A percentile compares a stretch with the other conserved stretches of the same genome.
Evolutionary conservation across 1,140 invertebrate genomes (phyloP).

Genomic region (Drosophila rhopaloa): DNA sequence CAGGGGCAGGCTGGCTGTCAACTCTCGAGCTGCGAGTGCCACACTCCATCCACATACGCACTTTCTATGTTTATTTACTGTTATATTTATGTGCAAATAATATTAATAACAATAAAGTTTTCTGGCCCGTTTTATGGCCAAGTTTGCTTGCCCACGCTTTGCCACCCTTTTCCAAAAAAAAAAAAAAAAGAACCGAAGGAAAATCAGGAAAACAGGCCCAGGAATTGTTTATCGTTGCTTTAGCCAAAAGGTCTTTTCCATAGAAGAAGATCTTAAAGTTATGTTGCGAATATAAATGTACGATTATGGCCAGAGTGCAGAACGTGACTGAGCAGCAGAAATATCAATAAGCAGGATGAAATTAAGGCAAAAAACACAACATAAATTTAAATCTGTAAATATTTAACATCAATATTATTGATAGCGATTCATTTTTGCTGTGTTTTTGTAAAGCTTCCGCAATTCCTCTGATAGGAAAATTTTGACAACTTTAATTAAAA

Average conservation of each 20-base stretch:
- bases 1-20: conserved; percentile 44
- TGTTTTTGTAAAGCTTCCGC: neutral
- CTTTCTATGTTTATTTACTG: conserved; percentile 51
- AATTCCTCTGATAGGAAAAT: too few relatives aligned
- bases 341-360: conserved; percentile 16
- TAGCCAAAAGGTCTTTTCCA: neutral
- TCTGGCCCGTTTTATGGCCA: conserved; percentile 53
- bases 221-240: conserved; percentile 15
- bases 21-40: conserved; percentile 27
- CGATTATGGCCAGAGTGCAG: conserved; percentile 26
- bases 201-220: conserved; percentile 31
- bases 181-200: neutral
- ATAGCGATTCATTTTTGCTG: neutral
- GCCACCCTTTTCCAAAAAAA: neutral
- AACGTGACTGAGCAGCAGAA: conserved; percentile 23
- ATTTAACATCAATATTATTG: conserved; percentile 9
- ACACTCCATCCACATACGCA: conserved; percentile 25
- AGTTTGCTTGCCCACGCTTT: conserved; percentile 27
- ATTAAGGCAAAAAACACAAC: conserved; percentile 7
- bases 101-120: conserved; percentile 65
- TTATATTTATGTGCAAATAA: conserved; percentile 62
- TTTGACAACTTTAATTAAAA: conserved; percentile 18
- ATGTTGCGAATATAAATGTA: conserved; percentile 47
- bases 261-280: conserved; percentile 34
- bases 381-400: conserved; percentile 5